These are phyloP conservation scores for Acyrthosiphon pisum DNA, from an alignment of 1,140 invertebrate genomes.

Conservation along the genomic window DNA sequence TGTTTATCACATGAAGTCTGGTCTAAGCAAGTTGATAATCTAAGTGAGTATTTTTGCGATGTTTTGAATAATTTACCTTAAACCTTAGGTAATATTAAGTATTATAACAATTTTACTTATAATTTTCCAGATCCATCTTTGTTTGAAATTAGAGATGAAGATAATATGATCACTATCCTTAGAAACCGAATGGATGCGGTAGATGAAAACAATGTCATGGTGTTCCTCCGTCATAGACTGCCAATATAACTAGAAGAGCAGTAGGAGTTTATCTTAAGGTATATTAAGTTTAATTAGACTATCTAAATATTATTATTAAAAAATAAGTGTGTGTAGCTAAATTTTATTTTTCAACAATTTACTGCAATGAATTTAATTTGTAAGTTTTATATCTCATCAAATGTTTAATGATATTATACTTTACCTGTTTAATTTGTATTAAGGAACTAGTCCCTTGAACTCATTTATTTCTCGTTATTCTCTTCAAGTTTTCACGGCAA, in stretches of 20 bases:
- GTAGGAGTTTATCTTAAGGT: background rate
- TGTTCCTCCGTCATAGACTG: background rate
- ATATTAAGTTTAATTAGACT: background rate
- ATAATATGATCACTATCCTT: conserved; percentile 44
- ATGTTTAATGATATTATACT: background rate
- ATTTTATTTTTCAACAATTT: conserved; percentile 9
- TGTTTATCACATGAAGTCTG: conserved; percentile 52
- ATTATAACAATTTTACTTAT: background rate
- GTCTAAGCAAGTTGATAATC: conserved; percentile 9
- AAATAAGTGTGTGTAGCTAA: conserved; percentile 28
- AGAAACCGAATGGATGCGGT: background rate
- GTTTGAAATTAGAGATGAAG: conserved; percentile 45
- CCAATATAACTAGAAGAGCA: background rate
- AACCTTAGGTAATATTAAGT: background rate
- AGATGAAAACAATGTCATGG: conserved; percentile 1
- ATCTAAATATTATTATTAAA: conserved; percentile 5
- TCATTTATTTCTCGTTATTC: background rate
- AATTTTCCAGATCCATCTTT: conserved; percentile 35
- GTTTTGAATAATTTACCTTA: background rate
- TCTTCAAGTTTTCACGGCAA: background rate
- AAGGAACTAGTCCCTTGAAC: background rate
- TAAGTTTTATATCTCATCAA: background rate
- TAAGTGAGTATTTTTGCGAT: background rate
- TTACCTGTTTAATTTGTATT: background rate
- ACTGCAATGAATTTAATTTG: background rate